Percentiles rank a stretch among this genome's conserved stretches.
phyloP scores from a whole-genome alignment of 53 echinoderm and acorn worm genomes.

The Echinometra lucunter region DNA sequence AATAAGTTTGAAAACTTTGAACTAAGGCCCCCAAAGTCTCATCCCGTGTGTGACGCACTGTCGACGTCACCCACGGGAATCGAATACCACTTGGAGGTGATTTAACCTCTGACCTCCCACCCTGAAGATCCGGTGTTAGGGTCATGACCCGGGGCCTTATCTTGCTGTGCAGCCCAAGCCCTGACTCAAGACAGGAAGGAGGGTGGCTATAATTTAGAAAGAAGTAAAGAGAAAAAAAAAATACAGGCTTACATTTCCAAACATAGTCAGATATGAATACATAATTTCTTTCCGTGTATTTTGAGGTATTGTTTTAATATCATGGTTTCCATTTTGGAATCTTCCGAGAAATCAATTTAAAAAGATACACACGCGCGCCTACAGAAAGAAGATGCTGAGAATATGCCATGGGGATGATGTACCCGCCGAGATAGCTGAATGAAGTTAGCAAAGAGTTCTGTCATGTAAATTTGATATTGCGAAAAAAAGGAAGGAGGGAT shows the following conservation, averaged over 20 bases:
- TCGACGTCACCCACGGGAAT: slow-evolving; percentile 54
- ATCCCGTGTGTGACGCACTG: slow-evolving; percentile 18
- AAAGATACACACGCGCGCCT: too few species aligned
- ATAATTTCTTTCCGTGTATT: neutral
- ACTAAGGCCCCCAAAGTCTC: neutral
- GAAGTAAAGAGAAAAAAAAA: neutral
- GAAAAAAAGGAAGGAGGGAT: neutral
- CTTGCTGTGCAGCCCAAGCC: slow-evolving; percentile 54
- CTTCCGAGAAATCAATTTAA: neutral
- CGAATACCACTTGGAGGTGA: slow-evolving; percentile 52
- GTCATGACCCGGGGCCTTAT: slow-evolving; percentile 57
- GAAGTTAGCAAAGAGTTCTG: too few species aligned
- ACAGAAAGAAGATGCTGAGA: neutral
- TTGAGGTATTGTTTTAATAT: neutral
- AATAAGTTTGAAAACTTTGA: neutral
- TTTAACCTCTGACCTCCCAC: slow-evolving; percentile 63
- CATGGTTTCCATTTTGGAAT: neutral
- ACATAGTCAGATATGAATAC: too few species aligned
- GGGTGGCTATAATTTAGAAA: neutral
- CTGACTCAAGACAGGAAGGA: neutral
- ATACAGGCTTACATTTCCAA: too few species aligned
- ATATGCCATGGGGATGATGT: too few species aligned
- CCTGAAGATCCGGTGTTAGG: slow-evolving; percentile 62
- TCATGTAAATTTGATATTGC: too few species aligned
- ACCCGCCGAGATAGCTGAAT: too few species aligned